Percentiles rank a stretch among this genome's conserved stretches.
Conservation (phyloP, 1,140 invertebrate genomes). For the Nymphalis io region DNA sequence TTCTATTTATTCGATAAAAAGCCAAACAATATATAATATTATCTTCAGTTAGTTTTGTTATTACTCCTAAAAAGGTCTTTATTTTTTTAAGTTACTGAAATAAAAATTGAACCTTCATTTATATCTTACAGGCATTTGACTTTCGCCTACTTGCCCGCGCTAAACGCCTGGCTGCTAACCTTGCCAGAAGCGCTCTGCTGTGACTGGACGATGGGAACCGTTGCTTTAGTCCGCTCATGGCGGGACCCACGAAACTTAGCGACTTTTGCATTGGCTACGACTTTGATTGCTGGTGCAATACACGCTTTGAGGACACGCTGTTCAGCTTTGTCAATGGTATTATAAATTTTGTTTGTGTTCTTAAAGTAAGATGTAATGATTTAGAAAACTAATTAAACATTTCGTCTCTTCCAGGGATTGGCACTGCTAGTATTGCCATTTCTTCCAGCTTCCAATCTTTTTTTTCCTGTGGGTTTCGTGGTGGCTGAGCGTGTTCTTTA, state of each 20-base stretch:
- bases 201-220: constrained; percentile 99
- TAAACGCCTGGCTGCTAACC: constrained; percentile 95
- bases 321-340: constrained; percentile 92
- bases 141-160: constrained; percentile 94
- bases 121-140: constrained; percentile 88
- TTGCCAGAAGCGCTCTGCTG: constrained; percentile 95
- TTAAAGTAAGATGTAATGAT: background rate
- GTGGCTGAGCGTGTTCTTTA: constrained; percentile 97
- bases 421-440: constrained; percentile 95
- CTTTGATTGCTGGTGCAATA: constrained; percentile 83
- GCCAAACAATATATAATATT: too few relatives aligned
- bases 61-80: too few relatives aligned
- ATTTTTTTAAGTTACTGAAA: too few relatives aligned
- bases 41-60: too few relatives aligned
- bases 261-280: constrained; percentile 87
- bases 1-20: too few relatives aligned
- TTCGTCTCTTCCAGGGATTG: constrained; percentile 84
- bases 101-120: background rate
- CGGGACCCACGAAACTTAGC: constrained; percentile 92
- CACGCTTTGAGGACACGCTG: constrained; percentile 85
- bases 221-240: constrained; percentile 91
- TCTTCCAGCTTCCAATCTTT: constrained; percentile 97
- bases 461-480: constrained; percentile 98
- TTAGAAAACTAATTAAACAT: background rate
- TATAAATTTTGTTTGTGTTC: background rate